phyloP scores from a whole-genome alignment of 2,113 vertebrate species.

The Clarias batrachus region DNA sequence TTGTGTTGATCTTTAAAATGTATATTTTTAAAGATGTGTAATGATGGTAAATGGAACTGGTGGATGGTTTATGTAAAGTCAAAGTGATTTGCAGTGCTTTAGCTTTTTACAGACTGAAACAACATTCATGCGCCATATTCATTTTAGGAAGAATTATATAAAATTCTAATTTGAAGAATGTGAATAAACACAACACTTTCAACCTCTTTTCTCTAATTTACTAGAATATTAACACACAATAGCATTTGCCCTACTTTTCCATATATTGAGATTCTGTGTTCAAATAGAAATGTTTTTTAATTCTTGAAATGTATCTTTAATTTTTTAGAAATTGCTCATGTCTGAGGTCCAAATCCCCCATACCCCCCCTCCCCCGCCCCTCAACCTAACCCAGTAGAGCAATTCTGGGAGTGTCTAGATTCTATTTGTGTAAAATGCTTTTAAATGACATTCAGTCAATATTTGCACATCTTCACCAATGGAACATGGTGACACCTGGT shows the following conservation, averaged over 20 bases:
- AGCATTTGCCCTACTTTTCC: background rate
- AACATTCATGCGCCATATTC: no score
- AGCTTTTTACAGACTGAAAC: no score
- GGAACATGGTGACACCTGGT: background rate
- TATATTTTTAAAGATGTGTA: no score
- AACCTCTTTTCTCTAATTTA: background rate
- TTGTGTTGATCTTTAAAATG: no score
- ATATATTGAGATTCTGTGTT: background rate
- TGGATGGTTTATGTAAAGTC: no score
- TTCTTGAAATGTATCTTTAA: background rate
- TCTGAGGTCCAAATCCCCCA: background rate
- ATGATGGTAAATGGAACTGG: no score
- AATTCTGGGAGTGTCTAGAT: background rate
- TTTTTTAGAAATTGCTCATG: background rate
- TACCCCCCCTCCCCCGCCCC: no score
- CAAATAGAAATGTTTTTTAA: no score
- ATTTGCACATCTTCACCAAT: constrained; percentile 8
- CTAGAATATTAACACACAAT: background rate
- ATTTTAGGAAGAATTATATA: no score
- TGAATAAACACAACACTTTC: background rate
- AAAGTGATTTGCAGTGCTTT: no score
- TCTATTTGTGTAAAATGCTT: background rate
- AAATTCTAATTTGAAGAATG: background rate
- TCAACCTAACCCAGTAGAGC: background rate
- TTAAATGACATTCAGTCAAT: background rate